phyloP scores from a whole-genome alignment of 2,888 invertebrate genomes.

The Cetonia aurata region DNA sequence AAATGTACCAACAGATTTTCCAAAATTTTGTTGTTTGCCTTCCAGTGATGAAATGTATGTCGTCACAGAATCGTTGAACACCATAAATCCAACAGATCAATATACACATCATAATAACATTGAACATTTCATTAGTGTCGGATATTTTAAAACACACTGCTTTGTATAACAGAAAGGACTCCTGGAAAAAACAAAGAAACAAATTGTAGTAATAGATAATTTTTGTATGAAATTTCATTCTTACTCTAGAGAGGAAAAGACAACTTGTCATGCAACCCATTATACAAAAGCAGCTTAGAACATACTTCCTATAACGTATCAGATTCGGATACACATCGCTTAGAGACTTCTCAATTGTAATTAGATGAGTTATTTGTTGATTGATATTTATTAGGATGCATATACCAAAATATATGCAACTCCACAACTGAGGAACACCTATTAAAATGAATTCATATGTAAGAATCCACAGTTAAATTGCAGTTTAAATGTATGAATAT shows the following conservation, averaged over 20 bases:
- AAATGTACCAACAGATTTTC: slow-evolving; percentile 53
- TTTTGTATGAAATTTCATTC: not conserved
- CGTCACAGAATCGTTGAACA: slow-evolving; percentile 52
- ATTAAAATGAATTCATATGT: not conserved
- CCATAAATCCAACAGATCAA: slow-evolving; percentile 53
- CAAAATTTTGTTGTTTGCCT: slow-evolving; percentile 51
- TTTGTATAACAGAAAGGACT: slow-evolving; percentile 31
- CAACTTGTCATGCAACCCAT: slow-evolving; percentile 29
- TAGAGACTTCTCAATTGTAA: slow-evolving; percentile 39
- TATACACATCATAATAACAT: slow-evolving; percentile 43
- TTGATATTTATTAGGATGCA: slow-evolving; percentile 36
- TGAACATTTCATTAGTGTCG: slow-evolving; percentile 37
- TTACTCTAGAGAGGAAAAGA: slow-evolving; percentile 40
- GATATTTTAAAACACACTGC: slow-evolving; percentile 25
- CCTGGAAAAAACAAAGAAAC: no score
- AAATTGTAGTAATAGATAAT: no score
- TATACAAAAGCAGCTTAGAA: slow-evolving; percentile 36
- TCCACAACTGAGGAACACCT: slow-evolving; percentile 45
- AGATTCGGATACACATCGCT: slow-evolving; percentile 40
- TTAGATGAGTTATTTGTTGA: slow-evolving; percentile 42
- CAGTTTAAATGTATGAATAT: not conserved
- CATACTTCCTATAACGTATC: slow-evolving; percentile 40
- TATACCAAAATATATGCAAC: slow-evolving; percentile 34
- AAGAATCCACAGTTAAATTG: not conserved
- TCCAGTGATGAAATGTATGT: slow-evolving; percentile 54